Conservation (phyloP, 2,888 invertebrate species). For the Cyaniris semiargus region DNA sequence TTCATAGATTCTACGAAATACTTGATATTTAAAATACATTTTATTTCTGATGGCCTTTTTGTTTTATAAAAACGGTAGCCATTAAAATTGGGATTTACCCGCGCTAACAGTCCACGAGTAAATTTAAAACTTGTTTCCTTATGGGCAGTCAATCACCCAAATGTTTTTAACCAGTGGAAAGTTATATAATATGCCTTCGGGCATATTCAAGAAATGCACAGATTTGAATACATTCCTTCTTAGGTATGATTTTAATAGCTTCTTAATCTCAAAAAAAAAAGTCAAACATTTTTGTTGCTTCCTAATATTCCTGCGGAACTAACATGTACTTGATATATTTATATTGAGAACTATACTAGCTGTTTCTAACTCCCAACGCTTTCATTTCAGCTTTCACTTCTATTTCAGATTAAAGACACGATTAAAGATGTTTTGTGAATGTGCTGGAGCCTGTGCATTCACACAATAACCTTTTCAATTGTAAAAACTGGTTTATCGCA, state of each 20-base stretch:
- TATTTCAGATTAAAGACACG: background rate
- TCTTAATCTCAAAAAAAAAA: too few relatives aligned
- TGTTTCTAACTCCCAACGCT: background rate
- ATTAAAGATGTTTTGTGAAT: background rate
- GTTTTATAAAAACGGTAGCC: background rate
- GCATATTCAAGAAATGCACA: background rate
- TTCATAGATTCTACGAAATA: background rate
- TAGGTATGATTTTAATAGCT: too few relatives aligned
- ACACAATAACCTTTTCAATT: conserved; percentile 19
- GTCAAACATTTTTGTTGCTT: too few relatives aligned
- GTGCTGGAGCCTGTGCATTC: background rate
- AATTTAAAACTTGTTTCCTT: background rate
- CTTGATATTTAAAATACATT: background rate
- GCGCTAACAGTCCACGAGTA: background rate
- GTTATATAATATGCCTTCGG: background rate
- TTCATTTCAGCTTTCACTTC: background rate
- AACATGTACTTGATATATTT: too few relatives aligned
- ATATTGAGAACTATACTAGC: background rate
- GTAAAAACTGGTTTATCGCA: background rate
- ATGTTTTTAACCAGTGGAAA: background rate
- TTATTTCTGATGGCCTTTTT: background rate
- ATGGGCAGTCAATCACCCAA: background rate
- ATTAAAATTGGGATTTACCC: background rate
- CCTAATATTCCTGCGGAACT: too few relatives aligned
- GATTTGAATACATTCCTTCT: too few relatives aligned